These are phyloP conservation scores for Polietes domitor DNA, from an alignment of 2,888 invertebrate species.

Conservation along the genomic window DNA sequence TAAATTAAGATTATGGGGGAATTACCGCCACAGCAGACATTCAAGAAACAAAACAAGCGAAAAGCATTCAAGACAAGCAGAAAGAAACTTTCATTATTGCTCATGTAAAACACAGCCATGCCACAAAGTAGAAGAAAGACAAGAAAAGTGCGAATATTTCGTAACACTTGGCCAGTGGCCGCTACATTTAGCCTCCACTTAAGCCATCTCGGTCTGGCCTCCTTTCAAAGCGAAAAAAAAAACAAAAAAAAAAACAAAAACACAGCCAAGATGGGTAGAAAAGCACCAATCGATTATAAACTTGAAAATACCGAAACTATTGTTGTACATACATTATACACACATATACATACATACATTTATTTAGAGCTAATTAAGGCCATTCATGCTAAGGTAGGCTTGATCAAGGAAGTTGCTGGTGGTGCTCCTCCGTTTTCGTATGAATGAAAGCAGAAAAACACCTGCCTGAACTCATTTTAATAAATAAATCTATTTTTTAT, in stretches of 20 bases:
- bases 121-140: background rate
- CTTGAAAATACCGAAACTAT: background rate
- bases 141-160: slow-evolving; percentile 11
- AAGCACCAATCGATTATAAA: background rate
- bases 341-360: no score
- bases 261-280: background rate
- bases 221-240: background rate
- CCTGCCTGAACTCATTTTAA: no score
- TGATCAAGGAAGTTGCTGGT: slow-evolving; percentile 32
- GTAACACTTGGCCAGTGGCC: background rate
- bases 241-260: background rate
- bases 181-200: no score
- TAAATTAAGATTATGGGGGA: background rate
- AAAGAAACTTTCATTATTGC: slow-evolving; percentile 41
- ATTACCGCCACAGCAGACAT: background rate
- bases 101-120: slow-evolving; percentile 35
- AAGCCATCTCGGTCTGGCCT: no score
- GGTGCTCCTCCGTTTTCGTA: background rate
- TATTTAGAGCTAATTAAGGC: background rate
- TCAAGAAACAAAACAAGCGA: background rate
- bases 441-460: no score
- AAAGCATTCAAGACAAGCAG: background rate
- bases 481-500: background rate
- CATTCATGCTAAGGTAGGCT: slow-evolving; percentile 2
- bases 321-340: background rate